Percentiles rank a stretch among this genome's conserved stretches.
phyloP scores from a whole-genome alignment of 2,888 invertebrate genomes.

The Himalopsyche kuldschensis region DNA sequence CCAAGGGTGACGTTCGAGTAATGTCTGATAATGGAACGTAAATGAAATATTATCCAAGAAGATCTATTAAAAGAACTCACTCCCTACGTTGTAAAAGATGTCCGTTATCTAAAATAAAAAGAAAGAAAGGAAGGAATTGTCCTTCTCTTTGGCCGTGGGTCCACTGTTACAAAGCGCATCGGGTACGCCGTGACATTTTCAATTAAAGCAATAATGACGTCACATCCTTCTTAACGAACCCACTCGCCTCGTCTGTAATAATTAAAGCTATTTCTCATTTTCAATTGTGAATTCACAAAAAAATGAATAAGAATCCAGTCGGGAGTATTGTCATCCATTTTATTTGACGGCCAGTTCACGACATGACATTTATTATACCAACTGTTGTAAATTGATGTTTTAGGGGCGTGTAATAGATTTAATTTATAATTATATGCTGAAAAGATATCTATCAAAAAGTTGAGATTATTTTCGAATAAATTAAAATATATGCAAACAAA shows the following conservation, averaged over 20 bases:
- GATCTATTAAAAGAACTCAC: too few species aligned
- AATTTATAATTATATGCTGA: neutral
- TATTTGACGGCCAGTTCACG: neutral
- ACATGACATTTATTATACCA: too few species aligned
- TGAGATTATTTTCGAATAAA: too few species aligned
- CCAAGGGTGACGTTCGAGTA: too few species aligned
- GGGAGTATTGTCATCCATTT: slow-evolving; percentile 4
- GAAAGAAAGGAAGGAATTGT: neutral
- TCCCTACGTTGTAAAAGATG: too few species aligned
- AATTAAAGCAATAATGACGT: slow-evolving; percentile 38
- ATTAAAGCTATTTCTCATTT: slow-evolving; percentile 36
- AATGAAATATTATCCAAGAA: too few species aligned
- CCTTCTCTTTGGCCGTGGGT: neutral
- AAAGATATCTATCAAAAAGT: too few species aligned
- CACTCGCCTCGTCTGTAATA: slow-evolving; percentile 24
- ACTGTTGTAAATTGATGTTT: neutral
- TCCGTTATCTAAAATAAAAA: too few species aligned
- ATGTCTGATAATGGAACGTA: too few species aligned
- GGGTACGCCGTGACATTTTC: slow-evolving; percentile 30
- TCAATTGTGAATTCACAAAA: slow-evolving; percentile 34
- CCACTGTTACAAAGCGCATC: neutral
- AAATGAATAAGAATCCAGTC: slow-evolving; percentile 18
- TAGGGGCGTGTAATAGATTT: neutral
- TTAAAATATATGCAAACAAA: too few species aligned
- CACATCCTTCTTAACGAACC: slow-evolving; percentile 37